Conservation (phyloP, 2,797 vertebrate species). For the Tauraco hartlaubi region DNA sequence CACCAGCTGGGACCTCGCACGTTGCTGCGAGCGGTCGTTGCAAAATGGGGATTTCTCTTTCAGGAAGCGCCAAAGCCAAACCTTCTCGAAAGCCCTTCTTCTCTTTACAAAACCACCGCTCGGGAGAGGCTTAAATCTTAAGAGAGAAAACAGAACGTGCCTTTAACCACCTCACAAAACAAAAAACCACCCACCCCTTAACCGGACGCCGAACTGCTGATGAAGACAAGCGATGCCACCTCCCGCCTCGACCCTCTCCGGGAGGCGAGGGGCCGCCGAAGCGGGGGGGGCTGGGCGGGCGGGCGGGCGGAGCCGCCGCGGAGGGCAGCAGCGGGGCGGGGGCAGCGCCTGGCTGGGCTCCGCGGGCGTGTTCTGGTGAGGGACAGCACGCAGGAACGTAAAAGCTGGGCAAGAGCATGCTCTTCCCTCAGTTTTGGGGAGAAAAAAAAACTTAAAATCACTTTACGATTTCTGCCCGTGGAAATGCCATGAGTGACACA, state of each 20-base stretch:
- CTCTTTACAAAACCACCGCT: neutral
- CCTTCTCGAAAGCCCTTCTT: neutral
- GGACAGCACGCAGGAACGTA: fast-evolving
- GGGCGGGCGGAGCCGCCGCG: no score
- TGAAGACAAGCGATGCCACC: fast-evolving
- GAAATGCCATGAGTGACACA: neutral
- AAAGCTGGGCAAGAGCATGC: neutral
- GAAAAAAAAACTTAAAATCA: no score
- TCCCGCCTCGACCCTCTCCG: no score
- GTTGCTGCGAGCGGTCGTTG: fast-evolving
- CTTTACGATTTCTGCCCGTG: neutral
- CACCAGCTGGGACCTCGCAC: fast-evolving
- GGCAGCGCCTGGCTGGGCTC: neutral
- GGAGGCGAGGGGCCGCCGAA: no score
- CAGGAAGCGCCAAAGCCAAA: neutral
- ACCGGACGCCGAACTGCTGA: fast-evolving
- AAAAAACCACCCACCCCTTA: neutral
- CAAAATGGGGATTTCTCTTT: fast-evolving
- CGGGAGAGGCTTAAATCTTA: neutral
- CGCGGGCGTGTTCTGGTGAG: fast-evolving
- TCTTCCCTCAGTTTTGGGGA: neutral
- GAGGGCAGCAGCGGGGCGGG: no score
- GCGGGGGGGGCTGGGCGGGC: no score
- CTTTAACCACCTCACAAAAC: neutral
- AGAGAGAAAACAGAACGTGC: neutral